Evolutionary conservation across 2,797 vertebrate genomes (phyloP).

Genomic region (Cercopithecus petaurista): DNA sequence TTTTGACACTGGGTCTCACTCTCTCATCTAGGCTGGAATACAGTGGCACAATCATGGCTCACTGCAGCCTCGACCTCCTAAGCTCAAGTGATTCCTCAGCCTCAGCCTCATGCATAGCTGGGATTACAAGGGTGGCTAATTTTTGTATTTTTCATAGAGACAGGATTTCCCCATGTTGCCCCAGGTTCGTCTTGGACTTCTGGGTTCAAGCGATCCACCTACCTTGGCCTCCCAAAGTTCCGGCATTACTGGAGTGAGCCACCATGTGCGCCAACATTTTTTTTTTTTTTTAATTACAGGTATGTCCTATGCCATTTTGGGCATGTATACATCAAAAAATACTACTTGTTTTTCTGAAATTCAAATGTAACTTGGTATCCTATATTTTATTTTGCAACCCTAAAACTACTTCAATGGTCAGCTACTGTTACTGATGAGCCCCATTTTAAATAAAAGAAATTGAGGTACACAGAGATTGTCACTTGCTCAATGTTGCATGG

Average conservation of each 20-base stretch:
- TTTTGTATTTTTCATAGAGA: no score
- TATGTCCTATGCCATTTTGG: not conserved
- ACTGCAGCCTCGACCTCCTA: no score
- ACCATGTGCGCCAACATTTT: not conserved
- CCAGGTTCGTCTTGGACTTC: no score
- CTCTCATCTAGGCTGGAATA: no score
- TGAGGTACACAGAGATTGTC: not conserved
- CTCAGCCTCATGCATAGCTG: no score
- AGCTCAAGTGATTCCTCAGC: no score
- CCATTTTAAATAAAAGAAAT: not conserved
- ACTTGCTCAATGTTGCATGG: not conserved
- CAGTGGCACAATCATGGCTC: no score
- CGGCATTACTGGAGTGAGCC: no score
- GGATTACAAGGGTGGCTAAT: no score
- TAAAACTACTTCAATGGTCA: not conserved
- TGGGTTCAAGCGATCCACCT: no score
- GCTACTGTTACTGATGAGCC: not conserved
- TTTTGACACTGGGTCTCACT: not conserved
- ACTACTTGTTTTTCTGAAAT: not conserved
- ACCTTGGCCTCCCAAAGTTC: no score
- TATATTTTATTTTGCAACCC: not conserved
- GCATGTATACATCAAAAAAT: not conserved
- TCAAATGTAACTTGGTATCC: not conserved
- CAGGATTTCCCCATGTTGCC: no score
- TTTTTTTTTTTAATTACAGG: not conserved